Conservation (phyloP, 2,888 invertebrate species). For the Tinea pellionella region DNA sequence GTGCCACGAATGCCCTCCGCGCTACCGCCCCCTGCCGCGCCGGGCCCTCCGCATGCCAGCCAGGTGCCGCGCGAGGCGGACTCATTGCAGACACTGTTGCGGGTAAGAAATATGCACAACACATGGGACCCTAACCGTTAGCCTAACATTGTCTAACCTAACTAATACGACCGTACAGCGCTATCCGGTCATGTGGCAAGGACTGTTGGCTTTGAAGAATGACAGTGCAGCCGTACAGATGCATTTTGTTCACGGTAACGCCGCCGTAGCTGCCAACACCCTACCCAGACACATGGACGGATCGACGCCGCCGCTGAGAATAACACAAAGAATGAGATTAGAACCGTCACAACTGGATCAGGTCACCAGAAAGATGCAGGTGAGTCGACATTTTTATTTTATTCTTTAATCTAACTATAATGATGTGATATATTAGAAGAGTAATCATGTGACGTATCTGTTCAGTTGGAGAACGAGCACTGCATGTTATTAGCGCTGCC, state of each 20-base stretch:
- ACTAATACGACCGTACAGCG: slow-evolving; percentile 67
- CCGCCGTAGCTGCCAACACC: slow-evolving; percentile 87
- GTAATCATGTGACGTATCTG: neutral
- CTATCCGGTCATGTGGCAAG: slow-evolving; percentile 98
- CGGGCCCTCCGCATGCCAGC: slow-evolving; percentile 77
- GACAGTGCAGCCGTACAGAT: slow-evolving; percentile 98
- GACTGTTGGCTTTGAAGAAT: slow-evolving; percentile 92
- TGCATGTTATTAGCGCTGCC: slow-evolving; percentile 96
- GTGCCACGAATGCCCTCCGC: slow-evolving; percentile 28
- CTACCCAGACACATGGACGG: slow-evolving; percentile 88
- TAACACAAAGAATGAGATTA: slow-evolving; percentile 97
- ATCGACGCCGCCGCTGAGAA: slow-evolving; percentile 86
- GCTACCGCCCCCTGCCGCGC: slow-evolving; percentile 44
- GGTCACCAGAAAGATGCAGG: slow-evolving; percentile 96
- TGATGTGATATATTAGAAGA: too few relatives aligned
- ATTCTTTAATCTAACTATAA: neutral
- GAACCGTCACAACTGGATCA: slow-evolving; percentile 96
- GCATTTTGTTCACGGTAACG: slow-evolving; percentile 97
- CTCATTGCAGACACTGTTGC: slow-evolving; percentile 81
- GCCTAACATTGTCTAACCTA: neutral
- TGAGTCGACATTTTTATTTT: slow-evolving; percentile 34
- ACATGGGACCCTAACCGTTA: slow-evolving; percentile 14
- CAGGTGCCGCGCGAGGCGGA: slow-evolving; percentile 87
- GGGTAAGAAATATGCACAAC: slow-evolving; percentile 49
- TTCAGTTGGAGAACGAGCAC: slow-evolving; percentile 92